A percentile compares a stretch with the other conserved stretches of the same genome.
These are phyloP conservation scores for Philypnodon macrostomus DNA, from an alignment of 2,797 vertebrate genomes.

Conservation along the genomic window DNA sequence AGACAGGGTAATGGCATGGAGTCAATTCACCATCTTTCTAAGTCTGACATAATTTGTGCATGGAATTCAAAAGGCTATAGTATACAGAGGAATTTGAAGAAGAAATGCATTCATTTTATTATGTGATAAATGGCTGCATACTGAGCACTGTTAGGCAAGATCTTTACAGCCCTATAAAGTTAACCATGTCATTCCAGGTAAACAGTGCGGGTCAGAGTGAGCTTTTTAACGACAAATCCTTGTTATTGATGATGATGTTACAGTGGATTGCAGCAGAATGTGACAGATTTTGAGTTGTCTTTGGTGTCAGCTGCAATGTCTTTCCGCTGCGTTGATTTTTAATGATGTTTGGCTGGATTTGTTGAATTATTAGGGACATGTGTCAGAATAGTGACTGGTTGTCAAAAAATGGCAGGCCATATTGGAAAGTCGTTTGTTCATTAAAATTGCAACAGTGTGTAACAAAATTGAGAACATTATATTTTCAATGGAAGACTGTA, in stretches of 20 bases:
- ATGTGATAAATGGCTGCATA: not conserved
- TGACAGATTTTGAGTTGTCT: not conserved
- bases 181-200: not conserved
- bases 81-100: not conserved
- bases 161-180: slow-evolving; percentile 9
- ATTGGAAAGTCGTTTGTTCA: slow-evolving; percentile 5
- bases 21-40: no score
- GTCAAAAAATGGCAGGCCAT: not conserved
- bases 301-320: not conserved
- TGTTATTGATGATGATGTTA: not conserved
- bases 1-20: no score
- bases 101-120: slow-evolving; percentile 4
- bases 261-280: not conserved
- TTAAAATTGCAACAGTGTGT: slow-evolving; percentile 15
- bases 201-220: not conserved
- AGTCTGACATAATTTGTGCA: no score
- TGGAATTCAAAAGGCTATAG: not conserved
- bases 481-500: slow-evolving; percentile 1
- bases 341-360: slow-evolving; percentile 4
- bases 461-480: not conserved
- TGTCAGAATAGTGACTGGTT: not conserved
- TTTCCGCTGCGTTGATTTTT: not conserved
- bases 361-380: slow-evolving; percentile 5
- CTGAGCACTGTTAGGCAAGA: not conserved
- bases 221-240: not conserved